phyloP scores from a whole-genome alignment of 2,797 vertebrate species.

The Sebastes matsubarae region DNA sequence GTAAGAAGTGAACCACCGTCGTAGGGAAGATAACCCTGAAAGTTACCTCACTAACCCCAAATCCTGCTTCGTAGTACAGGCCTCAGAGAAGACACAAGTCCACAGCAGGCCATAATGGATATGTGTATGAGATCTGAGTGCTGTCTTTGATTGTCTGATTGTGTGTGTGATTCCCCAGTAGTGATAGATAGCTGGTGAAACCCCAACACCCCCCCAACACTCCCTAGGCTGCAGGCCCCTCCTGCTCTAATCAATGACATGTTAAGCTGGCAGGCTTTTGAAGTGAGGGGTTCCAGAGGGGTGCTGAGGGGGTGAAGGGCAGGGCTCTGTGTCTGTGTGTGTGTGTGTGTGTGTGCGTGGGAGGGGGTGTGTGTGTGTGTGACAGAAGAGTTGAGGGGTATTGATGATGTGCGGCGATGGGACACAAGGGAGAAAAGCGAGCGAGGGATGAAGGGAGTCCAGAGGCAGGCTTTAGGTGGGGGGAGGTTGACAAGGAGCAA shows the following conservation, averaged over 20 bases:
- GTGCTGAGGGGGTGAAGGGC: slow-evolving; percentile 37
- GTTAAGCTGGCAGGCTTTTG: slow-evolving; percentile 76
- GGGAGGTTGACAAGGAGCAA: slow-evolving; percentile 39
- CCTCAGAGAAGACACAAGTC: not conserved
- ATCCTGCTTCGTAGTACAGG: too few relatives aligned
- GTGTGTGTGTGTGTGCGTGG: slow-evolving; percentile 6
- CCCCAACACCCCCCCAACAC: not conserved
- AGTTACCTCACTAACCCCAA: too few relatives aligned
- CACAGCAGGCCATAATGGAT: slow-evolving; percentile 11
- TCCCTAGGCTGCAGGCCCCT: slow-evolving; percentile 42
- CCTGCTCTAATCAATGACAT: slow-evolving; percentile 76
- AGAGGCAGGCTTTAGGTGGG: slow-evolving; percentile 21
- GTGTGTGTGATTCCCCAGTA: slow-evolving; percentile 41
- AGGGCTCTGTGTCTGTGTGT: not conserved
- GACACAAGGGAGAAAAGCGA: slow-evolving; percentile 60
- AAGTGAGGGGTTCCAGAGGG: slow-evolving; percentile 68
- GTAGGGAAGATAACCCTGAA: too few relatives aligned
- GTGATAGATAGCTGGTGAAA: slow-evolving; percentile 48
- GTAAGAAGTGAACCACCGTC: too few relatives aligned
- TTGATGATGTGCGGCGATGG: slow-evolving; percentile 77
- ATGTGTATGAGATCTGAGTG: slow-evolving; percentile 16
- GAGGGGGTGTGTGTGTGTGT: not conserved
- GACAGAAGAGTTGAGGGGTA: slow-evolving; percentile 65
- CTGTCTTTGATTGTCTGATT: slow-evolving; percentile 39
- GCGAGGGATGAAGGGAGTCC: slow-evolving; percentile 46